phyloP scores from a whole-genome alignment of 2,797 vertebrate species.

The Onychomys torridus region DNA sequence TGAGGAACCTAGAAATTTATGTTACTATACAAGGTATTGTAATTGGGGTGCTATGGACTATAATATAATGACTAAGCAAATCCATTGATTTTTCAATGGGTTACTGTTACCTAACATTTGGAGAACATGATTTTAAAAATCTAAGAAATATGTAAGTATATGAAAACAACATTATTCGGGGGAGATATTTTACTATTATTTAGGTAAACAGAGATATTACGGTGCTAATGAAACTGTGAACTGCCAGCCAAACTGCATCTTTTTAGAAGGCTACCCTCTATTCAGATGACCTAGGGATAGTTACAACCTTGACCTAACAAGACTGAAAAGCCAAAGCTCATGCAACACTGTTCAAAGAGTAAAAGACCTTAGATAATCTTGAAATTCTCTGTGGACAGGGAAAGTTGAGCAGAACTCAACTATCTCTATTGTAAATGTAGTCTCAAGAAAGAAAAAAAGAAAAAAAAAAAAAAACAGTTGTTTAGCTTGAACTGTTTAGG shows the following conservation, averaged over 20 bases:
- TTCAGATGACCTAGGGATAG: background rate
- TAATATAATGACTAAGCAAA: background rate
- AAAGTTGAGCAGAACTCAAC: background rate
- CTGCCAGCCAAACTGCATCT: background rate
- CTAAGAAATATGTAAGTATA: background rate
- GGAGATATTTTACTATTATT: background rate
- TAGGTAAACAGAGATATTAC: background rate
- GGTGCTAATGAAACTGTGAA: background rate
- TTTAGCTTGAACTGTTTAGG: too few relatives aligned
- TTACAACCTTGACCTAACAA: background rate
- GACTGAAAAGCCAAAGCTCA: background rate
- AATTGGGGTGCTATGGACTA: background rate
- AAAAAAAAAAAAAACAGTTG: background rate
- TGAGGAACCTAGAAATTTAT: background rate
- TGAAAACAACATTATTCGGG: background rate
- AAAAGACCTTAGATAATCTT: background rate
- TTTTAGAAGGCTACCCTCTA: background rate
- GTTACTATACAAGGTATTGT: background rate
- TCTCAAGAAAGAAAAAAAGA: background rate
- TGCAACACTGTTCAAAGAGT: background rate
- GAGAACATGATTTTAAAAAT: slow-evolving; percentile 5
- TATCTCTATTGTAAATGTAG: background rate
- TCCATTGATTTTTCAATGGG: background rate
- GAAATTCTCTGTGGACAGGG: background rate
- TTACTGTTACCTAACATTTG: background rate